These are phyloP conservation scores for Condylostylus longicornis DNA, from an alignment of 1,140 invertebrate species.

Conservation along the genomic window DNA sequence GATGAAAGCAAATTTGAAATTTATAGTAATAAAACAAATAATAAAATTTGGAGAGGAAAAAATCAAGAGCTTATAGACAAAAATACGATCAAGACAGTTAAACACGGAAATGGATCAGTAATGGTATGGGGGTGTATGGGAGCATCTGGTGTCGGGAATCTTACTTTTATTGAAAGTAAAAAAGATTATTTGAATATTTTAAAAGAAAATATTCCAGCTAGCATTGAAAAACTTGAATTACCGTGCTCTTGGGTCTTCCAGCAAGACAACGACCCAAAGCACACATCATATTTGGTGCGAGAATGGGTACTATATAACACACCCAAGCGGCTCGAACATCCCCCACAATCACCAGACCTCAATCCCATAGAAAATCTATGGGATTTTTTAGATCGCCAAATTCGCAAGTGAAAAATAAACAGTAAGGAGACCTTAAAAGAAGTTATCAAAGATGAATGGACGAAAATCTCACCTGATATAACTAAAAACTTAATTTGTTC, in stretches of 20 bases:
- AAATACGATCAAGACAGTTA: conserved; percentile 22
- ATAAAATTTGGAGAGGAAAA: no score
- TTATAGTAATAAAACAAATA: no score
- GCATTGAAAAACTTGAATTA: conserved; percentile 10
- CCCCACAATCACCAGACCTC: conserved; percentile 16
- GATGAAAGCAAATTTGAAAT: conserved; percentile 19
- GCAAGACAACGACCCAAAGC: conserved; percentile 14
- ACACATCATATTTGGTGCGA: conserved; percentile 13
- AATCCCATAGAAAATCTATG: conserved; percentile 14
- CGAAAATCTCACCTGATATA: conserved; percentile 8
- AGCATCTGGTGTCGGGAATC: conserved; percentile 12
- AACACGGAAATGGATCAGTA: conserved; percentile 22
- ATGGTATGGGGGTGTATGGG: conserved; percentile 29
- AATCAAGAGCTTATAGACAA: no score
- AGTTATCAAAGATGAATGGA: conserved; percentile 11
- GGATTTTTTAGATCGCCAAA: conserved; percentile 12
- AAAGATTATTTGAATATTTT: conserved; percentile 11
- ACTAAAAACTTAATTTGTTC: conserved; percentile 11
- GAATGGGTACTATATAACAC: conserved; percentile 13
- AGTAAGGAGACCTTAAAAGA: conserved; percentile 5
- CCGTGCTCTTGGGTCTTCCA: conserved; percentile 4
- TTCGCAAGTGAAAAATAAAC: not conserved
- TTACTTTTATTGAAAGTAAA: conserved; percentile 14
- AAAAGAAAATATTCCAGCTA: conserved; percentile 10
- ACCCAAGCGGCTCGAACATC: conserved; percentile 11